Base-by-base conservation (phyloP, 2,888 invertebrate genomes). In the Dryococelus australis region DNA sequence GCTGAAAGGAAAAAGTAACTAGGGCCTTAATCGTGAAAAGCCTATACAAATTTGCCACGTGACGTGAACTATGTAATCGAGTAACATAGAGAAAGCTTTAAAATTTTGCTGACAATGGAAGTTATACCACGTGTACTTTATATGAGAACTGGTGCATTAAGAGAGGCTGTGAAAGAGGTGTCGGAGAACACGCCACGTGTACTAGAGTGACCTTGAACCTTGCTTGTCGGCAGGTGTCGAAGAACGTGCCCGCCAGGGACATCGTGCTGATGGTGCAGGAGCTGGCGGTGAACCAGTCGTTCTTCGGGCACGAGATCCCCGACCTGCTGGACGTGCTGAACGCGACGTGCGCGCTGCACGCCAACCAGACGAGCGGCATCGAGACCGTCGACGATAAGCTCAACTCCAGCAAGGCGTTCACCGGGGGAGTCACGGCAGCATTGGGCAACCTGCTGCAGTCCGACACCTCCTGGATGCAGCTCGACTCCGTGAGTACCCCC, bases 241-340 rank as follows among this genome's bases (percentile, higher is more conserved):
- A 65, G 65, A 65, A 65, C 65, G 35, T 20, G 20, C 83, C 83
- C 13, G 35, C 35, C 43, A 43, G 24, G n/a, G 78, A 78, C 20
- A 78, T 85, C 20, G 85, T 65, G n/a, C 28, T 27, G 53, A 78
- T 85, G 85, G 78, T 85, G 16, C 85, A 85, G 65, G 24, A 53
- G 53, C 43, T 53, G 53, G 85, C 85, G 12, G 78, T 28, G 8
- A 85, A 28, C 85, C 26, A 43, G 78, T 53, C 53, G 20, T 85
- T 85, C 78, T 85, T 85, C 65, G 85, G 85, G 20, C 53, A 24
- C 78, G 85, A 85, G 85, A 35, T 85, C 65, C 65, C 53, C 9
- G 78, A 43, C 35, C 53, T 78, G 1, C 85, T 85, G 28, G 85
- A 85, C 24, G 78, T 85, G n/a, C 78, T 85, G 28, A 78, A 85